Evolutionary conservation across 2,113 vertebrate species (phyloP).

Genomic region (Terrapene triunguis): DNA sequence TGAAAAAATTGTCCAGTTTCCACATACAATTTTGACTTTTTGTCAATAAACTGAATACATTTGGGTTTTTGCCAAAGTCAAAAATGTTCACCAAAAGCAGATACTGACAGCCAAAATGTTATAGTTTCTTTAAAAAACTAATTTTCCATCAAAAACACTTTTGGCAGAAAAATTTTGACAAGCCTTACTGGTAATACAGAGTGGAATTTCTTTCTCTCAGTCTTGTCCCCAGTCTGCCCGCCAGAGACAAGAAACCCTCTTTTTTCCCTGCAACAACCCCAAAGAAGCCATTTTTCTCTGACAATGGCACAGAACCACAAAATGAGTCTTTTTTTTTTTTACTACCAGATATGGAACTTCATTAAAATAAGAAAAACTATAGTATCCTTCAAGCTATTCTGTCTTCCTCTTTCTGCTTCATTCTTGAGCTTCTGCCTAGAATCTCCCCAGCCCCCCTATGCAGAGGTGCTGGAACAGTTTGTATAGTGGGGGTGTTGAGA

Average conservation of each 20-base stretch:
- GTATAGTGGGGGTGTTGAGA: no score
- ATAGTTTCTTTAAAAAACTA: neutral
- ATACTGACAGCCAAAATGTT: neutral
- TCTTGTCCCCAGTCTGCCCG: neutral
- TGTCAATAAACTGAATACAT: no score
- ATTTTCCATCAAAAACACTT: neutral
- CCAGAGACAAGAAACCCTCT: neutral
- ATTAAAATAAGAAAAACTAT: neutral
- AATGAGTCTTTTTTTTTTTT: neutral
- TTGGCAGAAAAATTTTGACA: neutral
- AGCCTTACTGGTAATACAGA: neutral
- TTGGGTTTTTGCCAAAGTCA: neutral
- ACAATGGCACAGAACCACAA: neutral
- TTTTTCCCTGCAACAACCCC: neutral
- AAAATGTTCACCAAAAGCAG: neutral
- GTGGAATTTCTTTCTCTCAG: neutral
- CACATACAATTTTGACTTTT: neutral
- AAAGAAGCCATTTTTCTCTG: neutral
- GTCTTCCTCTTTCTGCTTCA: neutral
- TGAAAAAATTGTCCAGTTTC: neutral
- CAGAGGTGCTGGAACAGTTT: no score
- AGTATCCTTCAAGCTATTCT: neutral
- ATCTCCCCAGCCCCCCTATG: neutral
- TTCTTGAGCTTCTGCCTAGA: neutral
- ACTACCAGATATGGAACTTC: neutral